Base-by-base conservation (phyloP, 2,888 invertebrate genomes). In the Oxycera nigricornis region DNA sequence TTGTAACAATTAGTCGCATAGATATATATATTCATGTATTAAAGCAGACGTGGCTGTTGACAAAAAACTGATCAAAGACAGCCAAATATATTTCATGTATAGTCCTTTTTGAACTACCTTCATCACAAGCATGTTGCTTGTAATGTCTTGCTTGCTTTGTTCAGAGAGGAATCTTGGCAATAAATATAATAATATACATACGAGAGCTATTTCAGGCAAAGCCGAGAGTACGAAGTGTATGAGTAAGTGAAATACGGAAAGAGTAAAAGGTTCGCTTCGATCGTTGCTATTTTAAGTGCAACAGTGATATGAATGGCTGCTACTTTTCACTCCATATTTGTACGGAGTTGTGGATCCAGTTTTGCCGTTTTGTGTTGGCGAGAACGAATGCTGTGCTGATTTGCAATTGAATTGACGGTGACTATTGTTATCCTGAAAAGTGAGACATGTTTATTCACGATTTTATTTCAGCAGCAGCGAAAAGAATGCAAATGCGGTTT, bases 321-420 rank as follows among this genome's bases (percentile, higher is more conserved):
- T 84, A 74, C 79, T 84, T 77, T 83, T 83, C 73, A 84, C 72
- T 22, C 78, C 77, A 72, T 78, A 79, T 67, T 78, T 78, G 39
- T 77, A 77, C 35, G 75, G 55, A 31, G 76, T 20, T 14, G 41
- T 28, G 30, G 70, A 31, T 17, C 75, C 74, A 41, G 73, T 76
- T 72, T 75, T 77, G 35, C 67, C 74, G 35, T 35, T 76, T 14
- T 76, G 75, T 31, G 77, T n/a, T 20, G 75, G 61, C n/a, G 77
- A 76, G 30, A 78, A 75, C 35, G 78, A 75, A 75, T 79, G 82
- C 70, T 82, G 82, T 72, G 82, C 80, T 4, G 84, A 82, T 77
- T 84, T 85, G 75, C 84, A 85, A 31, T 85, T 82, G 59, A 85
- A 84, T 76, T 83, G 85, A n/a, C 85, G 82, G 79, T 84, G 84